A percentile compares a stretch with the other conserved stretches of the same genome.
phyloP scores from a whole-genome alignment of 23 tunicate species.

The Clavelina lepadiformis region DNA sequence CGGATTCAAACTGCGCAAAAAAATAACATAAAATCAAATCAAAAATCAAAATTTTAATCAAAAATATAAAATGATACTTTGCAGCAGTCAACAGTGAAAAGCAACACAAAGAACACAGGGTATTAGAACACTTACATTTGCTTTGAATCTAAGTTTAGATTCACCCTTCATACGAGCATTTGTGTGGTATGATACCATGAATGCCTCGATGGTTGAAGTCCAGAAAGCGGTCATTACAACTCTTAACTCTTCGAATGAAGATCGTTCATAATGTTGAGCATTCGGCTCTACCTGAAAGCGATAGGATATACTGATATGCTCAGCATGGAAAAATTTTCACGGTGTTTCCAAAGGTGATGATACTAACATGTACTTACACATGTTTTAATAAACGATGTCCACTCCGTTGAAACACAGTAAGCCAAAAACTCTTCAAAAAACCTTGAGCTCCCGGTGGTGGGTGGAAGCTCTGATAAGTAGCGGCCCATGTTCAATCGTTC shows the following conservation, averaged over 20 bases:
- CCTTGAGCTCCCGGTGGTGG: constrained; percentile 59
- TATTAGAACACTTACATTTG: constrained; percentile 30
- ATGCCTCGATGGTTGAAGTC: constrained; percentile 36
- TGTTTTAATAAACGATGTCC: constrained; percentile 50
- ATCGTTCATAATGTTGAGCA: constrained; percentile 21
- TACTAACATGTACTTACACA: constrained; percentile 39
- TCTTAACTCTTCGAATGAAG: constrained; percentile 35
- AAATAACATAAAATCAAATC: neutral
- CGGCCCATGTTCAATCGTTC: constrained; percentile 48
- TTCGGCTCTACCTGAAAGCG: constrained; percentile 55
- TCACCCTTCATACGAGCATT: constrained; percentile 63
- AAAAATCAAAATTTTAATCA: neutral
- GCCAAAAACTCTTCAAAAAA: constrained; percentile 75
- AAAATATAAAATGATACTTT: neutral
- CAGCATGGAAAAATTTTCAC: neutral
- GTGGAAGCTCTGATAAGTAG: constrained; percentile 67
- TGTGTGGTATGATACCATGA: constrained; percentile 44
- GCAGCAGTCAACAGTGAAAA: neutral
- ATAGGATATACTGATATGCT: neutral
- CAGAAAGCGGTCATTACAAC: constrained; percentile 47
- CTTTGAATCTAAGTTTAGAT: constrained; percentile 46
- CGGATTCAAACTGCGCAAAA: constrained; percentile 49
- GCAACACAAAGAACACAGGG: neutral
- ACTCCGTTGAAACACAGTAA: constrained; percentile 68
- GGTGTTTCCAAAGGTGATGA: neutral